Percentiles rank a stretch among this genome's conserved stretches.
Evolutionary conservation across 2,797 vertebrate genomes (phyloP).

Genomic region (Schizothorax lantsangensis): DNA sequence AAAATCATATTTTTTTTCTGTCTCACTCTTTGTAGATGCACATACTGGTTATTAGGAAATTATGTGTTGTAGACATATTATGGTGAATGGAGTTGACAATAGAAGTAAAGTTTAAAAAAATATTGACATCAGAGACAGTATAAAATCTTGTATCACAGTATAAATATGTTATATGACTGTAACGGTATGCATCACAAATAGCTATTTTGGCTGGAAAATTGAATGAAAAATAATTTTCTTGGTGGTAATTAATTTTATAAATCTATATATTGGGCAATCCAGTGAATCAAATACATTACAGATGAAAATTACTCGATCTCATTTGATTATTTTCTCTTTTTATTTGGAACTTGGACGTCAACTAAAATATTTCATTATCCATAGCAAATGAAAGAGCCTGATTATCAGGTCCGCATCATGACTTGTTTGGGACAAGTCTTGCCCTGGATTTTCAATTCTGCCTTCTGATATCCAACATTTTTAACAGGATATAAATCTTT

Average conservation of each 20-base stretch:
- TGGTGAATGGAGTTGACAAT: not conserved
- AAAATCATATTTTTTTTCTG: constrained; percentile 55
- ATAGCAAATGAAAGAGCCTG: not conserved
- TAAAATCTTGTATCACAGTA: not conserved
- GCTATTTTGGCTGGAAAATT: not conserved
- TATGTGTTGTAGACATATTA: not conserved
- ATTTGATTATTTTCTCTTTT: not conserved
- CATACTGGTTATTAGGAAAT: not conserved
- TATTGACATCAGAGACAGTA: not conserved
- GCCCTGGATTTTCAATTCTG: not conserved
- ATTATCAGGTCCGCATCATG: not conserved
- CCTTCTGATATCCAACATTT: not conserved
- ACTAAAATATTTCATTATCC: not conserved
- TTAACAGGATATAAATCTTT: not conserved
- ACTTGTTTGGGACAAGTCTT: not conserved
- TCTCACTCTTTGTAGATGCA: constrained; percentile 50
- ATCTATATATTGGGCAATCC: not conserved
- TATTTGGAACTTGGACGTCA: not conserved
- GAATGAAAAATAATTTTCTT: not conserved
- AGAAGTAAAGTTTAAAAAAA: not conserved
- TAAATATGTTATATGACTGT: not conserved
- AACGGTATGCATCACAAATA: not conserved
- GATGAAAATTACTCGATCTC: not conserved
- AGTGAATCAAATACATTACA: too few relatives aligned
- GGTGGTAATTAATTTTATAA: not conserved